Base-by-base conservation (phyloP, 2,797 vertebrate species). In the Sitta carolinensis region DNA sequence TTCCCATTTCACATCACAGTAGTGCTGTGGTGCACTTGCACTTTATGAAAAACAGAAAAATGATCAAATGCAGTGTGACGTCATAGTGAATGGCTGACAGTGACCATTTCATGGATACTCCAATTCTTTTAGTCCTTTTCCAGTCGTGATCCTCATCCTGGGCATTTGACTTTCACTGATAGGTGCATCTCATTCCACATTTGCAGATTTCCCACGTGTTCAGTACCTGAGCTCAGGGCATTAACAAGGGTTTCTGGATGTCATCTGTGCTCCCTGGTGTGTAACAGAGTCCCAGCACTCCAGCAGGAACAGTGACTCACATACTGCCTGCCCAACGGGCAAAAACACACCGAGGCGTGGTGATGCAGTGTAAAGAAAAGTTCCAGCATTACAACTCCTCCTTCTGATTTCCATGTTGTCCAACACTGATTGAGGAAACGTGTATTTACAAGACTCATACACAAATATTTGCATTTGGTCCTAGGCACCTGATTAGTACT, bases 381-480 rank as follows among this genome's bases (percentile, higher is more conserved):
- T 42, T 62, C 73, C 74, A 78, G 50, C 64, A 47, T 13, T 15
- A 0, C 29, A 54, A 21, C 40, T 94, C 78, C 73, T 83, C 22
- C 1, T 16, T 67, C 75, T 52, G 67, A 21, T 45, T 89, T 80
- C 61, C 58, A 67, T 1, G 1, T 17, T 55, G 83, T 73, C 70
- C 74, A 82, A 59, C 57, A 92, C 64, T 61, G 75, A 55, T 2
- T 51, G 78, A 69, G 61, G 43, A 70, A 75, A 89, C 81, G 47
- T 6, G 19, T 58, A 90, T 45, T 93, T 26, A 74, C 90, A 78
- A 83, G 74, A 81, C 38, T 87, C 21, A 0, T 16, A 66, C 58
- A 84, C 30, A 82, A 45, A 63, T 47, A 72, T 61, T 81, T 87
- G 90, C 45, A 69, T 96, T 97, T 97, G 93, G 96, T 97, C 96